Evolutionary conservation across 2,113 vertebrate genomes (phyloP), one percentile per base, ranked within the genome.

Genomic region (Megaleporinus macrocephalus): DNA sequence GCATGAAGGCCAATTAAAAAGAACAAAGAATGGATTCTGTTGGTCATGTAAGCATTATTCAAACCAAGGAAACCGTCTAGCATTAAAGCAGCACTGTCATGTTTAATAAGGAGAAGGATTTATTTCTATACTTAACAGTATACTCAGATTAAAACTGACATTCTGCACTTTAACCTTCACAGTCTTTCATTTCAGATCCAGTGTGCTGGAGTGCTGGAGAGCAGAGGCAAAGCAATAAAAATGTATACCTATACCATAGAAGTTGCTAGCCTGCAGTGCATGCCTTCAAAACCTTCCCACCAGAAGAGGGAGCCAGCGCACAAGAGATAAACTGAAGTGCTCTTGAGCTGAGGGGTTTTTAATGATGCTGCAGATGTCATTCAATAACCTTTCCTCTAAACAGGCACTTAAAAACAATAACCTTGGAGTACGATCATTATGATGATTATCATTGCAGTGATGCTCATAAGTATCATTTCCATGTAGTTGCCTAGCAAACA

Each of bases 401-500:
- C 41, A 84, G 26, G 62, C 41, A 33, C 77, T 75, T 84, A 15
- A 57, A 71, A 72, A 84, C 55, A 80, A 76, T 72, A 47, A 57
- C 61, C 11, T 66, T 57, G 2, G 13, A 81, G 79, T 73, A 5
- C 33, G 51, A 27, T 65, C 59, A 61, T 30, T 55, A 49, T 74
- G 26, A 81, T 68, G 11, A 62, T 75, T 47, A 70, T 65, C 24
- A 65, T 63, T 47, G 71, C 47, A 66, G 27, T 49, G 47, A 75
- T 57, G 79, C 73, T 53, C 51, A 47, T 59, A 82, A 76, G 22
- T n/a, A 44, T 82, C 18, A 78, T 68, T 76, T 65, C 62, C 41
- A 76, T 74, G 29, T 26, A 55, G 78, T 85, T 81, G 79, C 66
- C 69, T 76, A 81, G 74, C 74, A 78, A 76, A 36, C 73, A 70